Percentiles rank a stretch among this genome's conserved stretches.
These are phyloP conservation scores for Tretioscincus oriximinensis DNA, from an alignment of 2,113 vertebrate species.

Conservation along the genomic window DNA sequence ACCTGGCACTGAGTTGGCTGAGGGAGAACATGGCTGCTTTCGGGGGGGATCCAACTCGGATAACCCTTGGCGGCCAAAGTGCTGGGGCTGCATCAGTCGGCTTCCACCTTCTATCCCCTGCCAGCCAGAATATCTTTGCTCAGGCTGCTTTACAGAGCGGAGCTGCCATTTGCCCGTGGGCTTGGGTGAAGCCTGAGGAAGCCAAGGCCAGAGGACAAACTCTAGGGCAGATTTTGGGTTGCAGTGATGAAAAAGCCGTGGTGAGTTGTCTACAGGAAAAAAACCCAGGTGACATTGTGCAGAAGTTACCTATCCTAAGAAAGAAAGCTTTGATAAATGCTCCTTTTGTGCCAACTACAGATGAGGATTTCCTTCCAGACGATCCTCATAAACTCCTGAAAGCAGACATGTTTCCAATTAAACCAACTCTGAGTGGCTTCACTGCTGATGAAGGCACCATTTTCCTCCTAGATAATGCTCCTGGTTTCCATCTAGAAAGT, in stretches of 20 bases:
- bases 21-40: conserved; percentile 72
- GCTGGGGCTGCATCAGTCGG: conserved; percentile 72
- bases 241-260: conserved; percentile 45
- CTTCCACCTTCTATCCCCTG: conserved; percentile 72
- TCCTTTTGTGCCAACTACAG: conserved; percentile 65
- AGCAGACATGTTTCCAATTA: conserved; percentile 50
- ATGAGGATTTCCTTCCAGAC: conserved; percentile 70
- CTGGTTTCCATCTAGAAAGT: conserved; percentile 61
- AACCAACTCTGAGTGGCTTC: conserved; percentile 68
- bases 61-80: conserved; percentile 78
- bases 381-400: conserved; percentile 55
- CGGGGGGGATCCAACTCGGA: conserved; percentile 71
- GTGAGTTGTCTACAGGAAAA: conserved; percentile 67
- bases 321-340: neutral
- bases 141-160: conserved; percentile 76
- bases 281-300: conserved; percentile 43
- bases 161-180: conserved; percentile 66
- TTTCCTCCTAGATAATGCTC: conserved; percentile 54
- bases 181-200: conserved; percentile 31
- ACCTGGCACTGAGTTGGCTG: conserved; percentile 73
- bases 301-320: conserved; percentile 44
- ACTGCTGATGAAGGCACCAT: conserved; percentile 71
- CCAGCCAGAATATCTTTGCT: conserved; percentile 67
- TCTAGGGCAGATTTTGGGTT: conserved; percentile 63
- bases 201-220: conserved; percentile 45